Base-by-base conservation (phyloP, 2,888 invertebrate species). In the Acleris emargana region DNA sequence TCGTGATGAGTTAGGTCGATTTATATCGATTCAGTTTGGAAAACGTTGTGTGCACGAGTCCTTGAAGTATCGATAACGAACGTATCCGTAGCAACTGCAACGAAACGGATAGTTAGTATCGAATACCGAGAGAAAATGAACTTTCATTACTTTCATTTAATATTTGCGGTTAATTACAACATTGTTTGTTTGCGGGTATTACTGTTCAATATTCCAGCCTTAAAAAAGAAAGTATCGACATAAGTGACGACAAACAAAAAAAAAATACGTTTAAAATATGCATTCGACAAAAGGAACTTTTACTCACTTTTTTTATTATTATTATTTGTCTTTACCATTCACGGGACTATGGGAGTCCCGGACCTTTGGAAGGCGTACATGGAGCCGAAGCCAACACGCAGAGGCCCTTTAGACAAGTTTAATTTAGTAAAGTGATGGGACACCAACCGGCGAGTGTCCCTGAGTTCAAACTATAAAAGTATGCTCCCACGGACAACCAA, bases 51-150 rank as follows among this genome's bases (percentile, higher is more conserved):
- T 45, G 43, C 51, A 58, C 50, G 25, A 52, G 32, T 38, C 52
- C 32, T 45, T 54, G 49, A 59, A 60, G 54, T 55, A 50, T 51
- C 55, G 22, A 55, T 60, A 43, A 22, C 43, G n/a, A 43, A n/a
- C 7, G 22, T 64, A 16, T 49, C 32, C 22, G 42, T 59, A 50
- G 57, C 52, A 66, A 66, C 66, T 47, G 51, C 64, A 60, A 55
- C 50, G 42, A 54, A 2, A 9, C 47, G 52, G 38, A 66, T 60
- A 45, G 57, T 45, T 43, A 11, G 45, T 57, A 42, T 66, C 60
- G 25, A 47, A 66, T 66, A 60, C 55, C 50, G 61, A 57, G 66
- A 61, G 60, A 52, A 66, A 61, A 60, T 55, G 57, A 57, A 61
- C 55, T 66, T 66, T 61, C 60, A 51, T 64, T 55, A 54, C 28